phyloP scores from a whole-genome alignment of 2,888 invertebrate genomes.

The Campoplex capitator region DNA sequence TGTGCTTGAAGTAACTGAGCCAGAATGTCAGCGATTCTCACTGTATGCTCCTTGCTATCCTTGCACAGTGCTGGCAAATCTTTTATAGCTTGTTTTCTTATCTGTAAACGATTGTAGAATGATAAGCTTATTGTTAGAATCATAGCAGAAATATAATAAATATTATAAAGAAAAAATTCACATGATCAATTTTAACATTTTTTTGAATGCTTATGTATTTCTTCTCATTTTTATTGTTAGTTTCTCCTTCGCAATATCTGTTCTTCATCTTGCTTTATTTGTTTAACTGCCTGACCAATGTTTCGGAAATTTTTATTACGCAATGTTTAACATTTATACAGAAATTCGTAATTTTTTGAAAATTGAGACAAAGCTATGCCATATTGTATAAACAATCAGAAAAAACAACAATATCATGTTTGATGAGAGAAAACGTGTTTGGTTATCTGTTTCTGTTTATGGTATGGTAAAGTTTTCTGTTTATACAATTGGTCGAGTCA shows the following conservation, averaged over 20 bases:
- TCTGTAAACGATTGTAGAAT: constrained; percentile 86
- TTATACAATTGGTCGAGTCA: not conserved
- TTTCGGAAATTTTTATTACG: not conserved
- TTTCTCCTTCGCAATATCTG: not conserved
- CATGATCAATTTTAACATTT: too few species aligned
- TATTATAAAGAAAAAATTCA: not conserved
- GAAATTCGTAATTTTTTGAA: not conserved
- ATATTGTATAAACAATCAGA: not conserved
- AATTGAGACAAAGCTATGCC: not conserved
- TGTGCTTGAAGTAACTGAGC: constrained; percentile 96
- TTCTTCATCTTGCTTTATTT: not conserved
- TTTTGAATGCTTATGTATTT: too few species aligned
- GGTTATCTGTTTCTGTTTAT: too few species aligned
- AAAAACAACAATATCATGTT: not conserved
- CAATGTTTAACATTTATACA: not conserved
- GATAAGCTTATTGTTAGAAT: not conserved
- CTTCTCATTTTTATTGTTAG: not conserved
- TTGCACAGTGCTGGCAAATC: constrained; percentile 95
- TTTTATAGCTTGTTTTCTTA: constrained; percentile 97
- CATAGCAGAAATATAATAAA: not conserved
- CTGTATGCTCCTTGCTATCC: constrained; percentile 92
- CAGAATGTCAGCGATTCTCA: constrained; percentile 95
- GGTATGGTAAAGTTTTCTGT: not conserved
- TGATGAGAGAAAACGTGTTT: not conserved
- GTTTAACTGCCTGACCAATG: not conserved